These are phyloP conservation scores for Streptopelia turtur DNA, from an alignment of 2,797 vertebrate genomes.

Conservation along the genomic window DNA sequence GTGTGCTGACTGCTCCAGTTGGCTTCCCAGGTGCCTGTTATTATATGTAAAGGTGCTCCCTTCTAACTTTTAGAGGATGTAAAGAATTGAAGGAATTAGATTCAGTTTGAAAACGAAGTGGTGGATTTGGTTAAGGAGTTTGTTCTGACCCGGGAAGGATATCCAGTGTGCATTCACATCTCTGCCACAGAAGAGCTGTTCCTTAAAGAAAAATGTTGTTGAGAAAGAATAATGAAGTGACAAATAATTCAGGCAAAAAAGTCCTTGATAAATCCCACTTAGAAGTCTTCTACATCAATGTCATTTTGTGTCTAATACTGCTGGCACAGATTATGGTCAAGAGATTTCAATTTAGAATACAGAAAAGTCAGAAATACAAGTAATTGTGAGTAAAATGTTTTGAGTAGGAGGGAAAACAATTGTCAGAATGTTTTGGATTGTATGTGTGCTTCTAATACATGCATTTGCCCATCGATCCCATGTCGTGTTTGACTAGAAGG, in stretches of 20 bases:
- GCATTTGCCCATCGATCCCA: not conserved
- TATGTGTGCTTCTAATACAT: not conserved
- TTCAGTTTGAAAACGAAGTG: conserved; percentile 68
- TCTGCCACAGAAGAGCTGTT: conserved; percentile 16
- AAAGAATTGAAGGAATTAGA: conserved; percentile 58
- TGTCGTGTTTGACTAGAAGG: not conserved
- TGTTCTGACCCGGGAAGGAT: conserved; percentile 52
- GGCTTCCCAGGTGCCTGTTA: conserved; percentile 63
- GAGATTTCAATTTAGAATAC: conserved; percentile 14
- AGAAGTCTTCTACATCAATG: not conserved
- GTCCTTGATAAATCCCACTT: conserved; percentile 9
- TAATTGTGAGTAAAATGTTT: conserved; percentile 18
- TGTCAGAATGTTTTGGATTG: conserved; percentile 13
- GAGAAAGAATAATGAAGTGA: not conserved
- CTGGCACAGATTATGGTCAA: not conserved
- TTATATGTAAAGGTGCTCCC: conserved; percentile 37
- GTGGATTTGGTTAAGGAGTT: conserved; percentile 68
- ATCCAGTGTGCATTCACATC: conserved; percentile 32
- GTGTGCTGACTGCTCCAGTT: conserved; percentile 29
- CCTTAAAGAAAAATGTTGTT: conserved; percentile 27
- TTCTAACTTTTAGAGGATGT: conserved; percentile 55
- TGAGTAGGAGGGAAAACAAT: conserved; percentile 3
- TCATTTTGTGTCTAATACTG: not conserved
- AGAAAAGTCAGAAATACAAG: conserved; percentile 46
- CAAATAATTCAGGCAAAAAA: conserved; percentile 55